Evolutionary conservation across 2,113 vertebrate species (phyloP).

Genomic region (Emydocephalus ijimae): DNA sequence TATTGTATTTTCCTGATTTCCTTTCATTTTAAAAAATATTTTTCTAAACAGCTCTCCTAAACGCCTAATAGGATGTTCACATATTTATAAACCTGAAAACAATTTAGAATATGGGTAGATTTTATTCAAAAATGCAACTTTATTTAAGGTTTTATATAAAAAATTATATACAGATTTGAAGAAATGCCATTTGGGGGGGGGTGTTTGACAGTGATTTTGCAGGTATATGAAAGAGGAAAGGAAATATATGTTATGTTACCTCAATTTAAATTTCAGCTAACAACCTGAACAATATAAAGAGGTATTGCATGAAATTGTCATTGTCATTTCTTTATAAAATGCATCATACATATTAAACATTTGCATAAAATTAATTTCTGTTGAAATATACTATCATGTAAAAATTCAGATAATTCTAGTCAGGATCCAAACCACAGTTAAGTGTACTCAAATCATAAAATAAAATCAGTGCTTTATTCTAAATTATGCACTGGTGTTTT

Average conservation of each 20-base stretch:
- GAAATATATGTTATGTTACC: not conserved
- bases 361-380: not conserved
- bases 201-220: not conserved
- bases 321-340: not conserved
- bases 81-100: not conserved
- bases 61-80: not conserved
- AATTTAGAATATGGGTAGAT: not conserved
- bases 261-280: not conserved
- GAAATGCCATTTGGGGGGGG: not conserved
- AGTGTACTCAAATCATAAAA: not conserved
- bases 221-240: not conserved
- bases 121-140: not conserved
- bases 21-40: not conserved
- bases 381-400: not conserved
- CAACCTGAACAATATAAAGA: not conserved
- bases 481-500: not conserved
- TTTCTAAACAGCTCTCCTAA: not conserved
- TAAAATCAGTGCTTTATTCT: not conserved
- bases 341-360: not conserved
- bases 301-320: not conserved
- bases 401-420: not conserved
- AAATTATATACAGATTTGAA: not conserved
- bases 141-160: not conserved
- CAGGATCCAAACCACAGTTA: not conserved
- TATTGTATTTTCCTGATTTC: constrained; percentile 15